Evolutionary conservation across 2,797 vertebrate genomes (phyloP).

Genomic region (Parauchenoglanis ngamensis): DNA sequence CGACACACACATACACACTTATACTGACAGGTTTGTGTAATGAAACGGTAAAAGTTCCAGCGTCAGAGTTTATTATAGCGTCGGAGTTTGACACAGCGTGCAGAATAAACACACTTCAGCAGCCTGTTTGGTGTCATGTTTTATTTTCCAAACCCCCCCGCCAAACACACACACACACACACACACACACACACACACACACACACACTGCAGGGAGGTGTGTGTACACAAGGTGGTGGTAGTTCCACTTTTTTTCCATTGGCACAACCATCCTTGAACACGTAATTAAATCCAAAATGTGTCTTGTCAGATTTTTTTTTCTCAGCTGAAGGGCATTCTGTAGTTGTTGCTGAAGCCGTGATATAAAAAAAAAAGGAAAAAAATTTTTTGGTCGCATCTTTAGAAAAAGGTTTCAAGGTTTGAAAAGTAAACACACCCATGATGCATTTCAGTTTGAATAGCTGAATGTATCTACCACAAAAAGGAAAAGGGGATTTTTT

Average conservation of each 20-base stretch:
- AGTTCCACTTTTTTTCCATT: slow-evolving; percentile 65
- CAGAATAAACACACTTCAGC: slow-evolving; percentile 58
- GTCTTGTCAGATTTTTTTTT: slow-evolving; percentile 32
- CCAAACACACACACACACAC: slow-evolving; percentile 1
- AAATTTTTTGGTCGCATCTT: slow-evolving; percentile 8
- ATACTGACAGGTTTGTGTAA: slow-evolving; percentile 63
- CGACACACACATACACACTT: background rate
- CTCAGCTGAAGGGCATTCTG: slow-evolving; percentile 27
- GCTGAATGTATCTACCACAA: background rate
- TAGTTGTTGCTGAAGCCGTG: slow-evolving; percentile 32
- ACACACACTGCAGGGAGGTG: slow-evolving; percentile 72
- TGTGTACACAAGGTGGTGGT: slow-evolving; percentile 87
- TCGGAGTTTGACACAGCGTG: slow-evolving; percentile 47
- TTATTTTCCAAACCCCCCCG: slow-evolving; percentile 63
- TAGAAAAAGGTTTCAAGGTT: slow-evolving; percentile 28
- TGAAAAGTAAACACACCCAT: slow-evolving; percentile 19
- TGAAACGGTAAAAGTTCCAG: slow-evolving; percentile 63
- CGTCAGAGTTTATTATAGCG: slow-evolving; percentile 62
- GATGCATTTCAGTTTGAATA: slow-evolving; percentile 12
- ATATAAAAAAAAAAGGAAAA: background rate
- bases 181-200: slow-evolving; percentile 11
- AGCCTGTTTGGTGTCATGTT: slow-evolving; percentile 68
- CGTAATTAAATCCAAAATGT: slow-evolving; percentile 51
- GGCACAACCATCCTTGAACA: slow-evolving; percentile 34
- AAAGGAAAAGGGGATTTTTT: slow-evolving; percentile 24